Conservation (phyloP, 2,888 invertebrate genomes). For the Selenia dentaria region DNA sequence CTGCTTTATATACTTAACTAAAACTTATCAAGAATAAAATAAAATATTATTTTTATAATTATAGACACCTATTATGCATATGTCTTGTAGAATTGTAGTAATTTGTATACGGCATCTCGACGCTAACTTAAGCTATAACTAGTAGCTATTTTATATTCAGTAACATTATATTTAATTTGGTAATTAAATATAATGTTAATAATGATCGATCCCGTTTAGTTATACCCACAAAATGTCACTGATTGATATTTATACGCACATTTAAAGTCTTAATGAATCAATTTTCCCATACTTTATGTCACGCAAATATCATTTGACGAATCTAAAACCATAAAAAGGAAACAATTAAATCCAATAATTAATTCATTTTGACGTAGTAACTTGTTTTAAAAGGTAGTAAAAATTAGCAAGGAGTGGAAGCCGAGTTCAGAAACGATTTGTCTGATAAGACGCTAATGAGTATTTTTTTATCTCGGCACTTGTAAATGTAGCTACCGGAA, state of each 20-base stretch:
- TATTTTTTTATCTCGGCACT: constrained; percentile 21
- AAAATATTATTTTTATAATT: no score
- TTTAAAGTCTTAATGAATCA: constrained; percentile 26
- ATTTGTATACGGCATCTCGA: no score
- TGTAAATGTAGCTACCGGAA: constrained; percentile 28
- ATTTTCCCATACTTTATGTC: constrained; percentile 29
- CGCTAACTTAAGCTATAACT: no score
- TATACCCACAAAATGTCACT: constrained; percentile 17
- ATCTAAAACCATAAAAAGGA: constrained; percentile 26
- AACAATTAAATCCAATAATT: constrained; percentile 26
- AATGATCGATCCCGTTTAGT: constrained; percentile 15
- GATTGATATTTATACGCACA: constrained; percentile 25
- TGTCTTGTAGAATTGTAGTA: no score
- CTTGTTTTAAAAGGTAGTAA: constrained; percentile 22
- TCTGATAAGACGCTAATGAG: constrained; percentile 29
- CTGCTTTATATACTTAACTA: no score
- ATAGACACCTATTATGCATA: no score
- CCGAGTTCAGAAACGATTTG: constrained; percentile 10
- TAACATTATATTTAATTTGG: constrained; percentile 20
- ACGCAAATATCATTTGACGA: constrained; percentile 21
- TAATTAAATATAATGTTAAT: no score
- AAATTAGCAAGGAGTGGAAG: constrained; percentile 22
- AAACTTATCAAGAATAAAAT: no score
- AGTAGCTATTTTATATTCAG: constrained; percentile 13
- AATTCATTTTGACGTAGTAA: constrained; percentile 14